phyloP scores from a whole-genome alignment of 2,113 vertebrate genomes.

The Alligator sinensis region DNA sequence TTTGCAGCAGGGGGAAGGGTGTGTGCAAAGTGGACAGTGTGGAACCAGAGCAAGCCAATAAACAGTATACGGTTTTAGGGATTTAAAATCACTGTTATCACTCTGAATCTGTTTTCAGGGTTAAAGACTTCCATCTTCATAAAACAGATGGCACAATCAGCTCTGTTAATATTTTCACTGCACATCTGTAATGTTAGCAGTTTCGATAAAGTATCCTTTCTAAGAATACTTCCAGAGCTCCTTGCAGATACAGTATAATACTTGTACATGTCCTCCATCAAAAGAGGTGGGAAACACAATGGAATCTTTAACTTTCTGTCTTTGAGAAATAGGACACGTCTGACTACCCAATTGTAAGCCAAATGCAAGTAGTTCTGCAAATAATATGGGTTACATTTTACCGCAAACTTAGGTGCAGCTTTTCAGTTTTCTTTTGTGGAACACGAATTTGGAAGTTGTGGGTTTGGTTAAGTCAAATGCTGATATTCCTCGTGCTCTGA shows the following conservation, averaged over 20 bases:
- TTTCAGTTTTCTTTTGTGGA: neutral
- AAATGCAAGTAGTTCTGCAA: neutral
- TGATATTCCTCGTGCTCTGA: neutral
- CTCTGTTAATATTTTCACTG: neutral
- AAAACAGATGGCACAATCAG: neutral
- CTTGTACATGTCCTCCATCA: conserved; percentile 14
- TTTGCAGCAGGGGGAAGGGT: neutral
- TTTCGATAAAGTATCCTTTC: neutral
- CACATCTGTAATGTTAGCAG: neutral
- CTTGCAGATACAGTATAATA: neutral
- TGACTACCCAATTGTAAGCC: neutral
- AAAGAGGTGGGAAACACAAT: neutral
- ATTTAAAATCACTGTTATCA: neutral
- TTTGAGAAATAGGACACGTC: neutral
- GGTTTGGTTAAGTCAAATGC: neutral
- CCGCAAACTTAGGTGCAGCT: neutral
- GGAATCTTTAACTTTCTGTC: neutral
- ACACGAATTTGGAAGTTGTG: neutral
- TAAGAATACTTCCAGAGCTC: neutral
- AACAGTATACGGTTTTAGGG: neutral
- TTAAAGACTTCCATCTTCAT: neutral
- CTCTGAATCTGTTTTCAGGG: neutral
- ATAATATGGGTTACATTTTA: neutral
- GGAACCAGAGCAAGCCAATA: conserved; percentile 18
- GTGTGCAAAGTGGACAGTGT: neutral